A percentile compares a stretch with the other conserved stretches of the same genome.
phyloP scores from a whole-genome alignment of 2,113 vertebrate genomes.

The Odontophorus gujanensis region DNA sequence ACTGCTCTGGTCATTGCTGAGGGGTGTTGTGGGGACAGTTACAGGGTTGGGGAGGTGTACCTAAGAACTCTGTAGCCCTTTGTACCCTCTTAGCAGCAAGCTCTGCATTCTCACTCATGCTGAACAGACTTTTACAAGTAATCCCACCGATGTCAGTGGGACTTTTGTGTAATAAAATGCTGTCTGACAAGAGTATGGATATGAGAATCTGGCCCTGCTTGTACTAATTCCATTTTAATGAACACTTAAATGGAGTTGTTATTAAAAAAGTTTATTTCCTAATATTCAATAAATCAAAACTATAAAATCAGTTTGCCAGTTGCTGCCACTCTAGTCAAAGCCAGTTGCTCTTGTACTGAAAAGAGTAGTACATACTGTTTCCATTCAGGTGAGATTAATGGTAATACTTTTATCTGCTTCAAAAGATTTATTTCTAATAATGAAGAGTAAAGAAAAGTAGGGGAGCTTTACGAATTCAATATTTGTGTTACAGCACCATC shows the following conservation, averaged over 20 bases:
- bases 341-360: conserved; percentile 25
- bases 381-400: conserved; percentile 52
- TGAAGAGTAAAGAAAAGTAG: conserved; percentile 35
- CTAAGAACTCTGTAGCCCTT: not conserved
- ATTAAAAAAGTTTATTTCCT: conserved; percentile 69
- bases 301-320: conserved; percentile 56
- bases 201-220: conserved; percentile 64
- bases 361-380: conserved; percentile 24
- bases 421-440: conserved; percentile 61
- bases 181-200: conserved; percentile 64
- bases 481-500: conserved; percentile 7
- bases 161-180: conserved; percentile 62
- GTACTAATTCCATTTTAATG: conserved; percentile 72
- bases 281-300: conserved; percentile 72
- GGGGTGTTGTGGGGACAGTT: not conserved
- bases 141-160: conserved; percentile 63
- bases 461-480: conserved; percentile 26
- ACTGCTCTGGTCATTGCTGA: not conserved
- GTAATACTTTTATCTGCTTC: conserved; percentile 52
- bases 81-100: not conserved
- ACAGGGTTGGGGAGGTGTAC: not conserved
- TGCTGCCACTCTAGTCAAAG: conserved; percentile 58
- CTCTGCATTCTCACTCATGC: not conserved
- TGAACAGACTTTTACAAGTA: conserved; percentile 40
- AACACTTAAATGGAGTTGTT: conserved; percentile 64